Evolutionary conservation across 2,888 invertebrate genomes (phyloP).

Genomic region (Globia sparganii): DNA sequence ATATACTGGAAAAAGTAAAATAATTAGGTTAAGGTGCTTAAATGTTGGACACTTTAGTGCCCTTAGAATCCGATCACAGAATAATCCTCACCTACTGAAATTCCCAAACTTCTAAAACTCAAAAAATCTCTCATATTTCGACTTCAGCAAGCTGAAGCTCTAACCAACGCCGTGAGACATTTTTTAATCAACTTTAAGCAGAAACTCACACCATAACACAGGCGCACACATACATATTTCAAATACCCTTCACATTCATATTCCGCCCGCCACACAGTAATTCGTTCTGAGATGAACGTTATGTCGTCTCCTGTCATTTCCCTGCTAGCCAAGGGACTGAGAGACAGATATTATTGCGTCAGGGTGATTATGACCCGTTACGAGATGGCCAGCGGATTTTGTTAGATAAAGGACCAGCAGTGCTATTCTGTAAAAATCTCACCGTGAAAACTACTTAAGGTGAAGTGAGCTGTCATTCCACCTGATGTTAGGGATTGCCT

Average conservation of each 20-base stretch:
- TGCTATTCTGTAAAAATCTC: too few species aligned
- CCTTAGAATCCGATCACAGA: too few species aligned
- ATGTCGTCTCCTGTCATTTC: conserved; percentile 60
- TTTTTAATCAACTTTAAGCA: conserved; percentile 36
- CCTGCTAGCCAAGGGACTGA: conserved; percentile 27
- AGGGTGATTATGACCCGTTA: conserved; percentile 55
- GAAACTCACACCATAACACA: conserved; percentile 12
- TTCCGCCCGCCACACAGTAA: conserved; percentile 62
- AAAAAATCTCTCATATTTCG: neutral
- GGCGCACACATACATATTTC: conserved; percentile 51
- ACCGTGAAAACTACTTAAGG: too few species aligned
- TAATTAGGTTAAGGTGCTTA: neutral
- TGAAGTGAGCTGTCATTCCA: too few species aligned
- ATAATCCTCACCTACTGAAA: neutral
- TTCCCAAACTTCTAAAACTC: neutral
- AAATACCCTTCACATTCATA: conserved; percentile 61
- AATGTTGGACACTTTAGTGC: too few species aligned
- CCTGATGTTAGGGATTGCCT: too few species aligned
- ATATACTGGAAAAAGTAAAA: neutral
- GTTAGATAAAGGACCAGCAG: conserved; percentile 45
- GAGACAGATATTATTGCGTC: conserved; percentile 55
- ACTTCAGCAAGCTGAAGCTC: neutral
- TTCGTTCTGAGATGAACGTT: conserved; percentile 68
- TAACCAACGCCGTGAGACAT: conserved; percentile 12
- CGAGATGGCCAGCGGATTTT: conserved; percentile 51